Evolutionary conservation across 2,797 vertebrate genomes (phyloP).

Genomic region (Sebastes kiyomatsui): DNA sequence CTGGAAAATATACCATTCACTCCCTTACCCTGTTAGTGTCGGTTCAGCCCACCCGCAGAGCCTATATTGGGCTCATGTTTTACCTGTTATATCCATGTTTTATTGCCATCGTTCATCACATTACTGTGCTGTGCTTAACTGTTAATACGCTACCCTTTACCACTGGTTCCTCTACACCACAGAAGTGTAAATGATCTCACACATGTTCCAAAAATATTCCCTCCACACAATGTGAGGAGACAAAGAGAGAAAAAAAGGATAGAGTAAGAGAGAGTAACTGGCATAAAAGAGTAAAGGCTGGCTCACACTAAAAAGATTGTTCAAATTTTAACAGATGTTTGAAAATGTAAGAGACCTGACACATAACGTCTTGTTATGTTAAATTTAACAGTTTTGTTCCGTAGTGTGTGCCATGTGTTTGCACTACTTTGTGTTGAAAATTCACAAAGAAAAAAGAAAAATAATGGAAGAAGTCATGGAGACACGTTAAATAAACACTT

Average conservation of each 20-base stretch:
- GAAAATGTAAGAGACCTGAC: too few relatives aligned
- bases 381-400: too few relatives aligned
- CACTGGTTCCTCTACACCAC: background rate
- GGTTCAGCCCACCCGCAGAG: background rate
- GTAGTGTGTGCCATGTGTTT: too few relatives aligned
- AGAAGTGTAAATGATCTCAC: conserved; percentile 14
- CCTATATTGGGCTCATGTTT: background rate
- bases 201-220: conserved; percentile 6
- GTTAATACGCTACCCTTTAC: background rate
- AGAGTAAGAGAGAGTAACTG: background rate
- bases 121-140: background rate
- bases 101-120: background rate
- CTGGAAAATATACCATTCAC: background rate
- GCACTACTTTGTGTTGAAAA: too few relatives aligned
- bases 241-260: background rate
- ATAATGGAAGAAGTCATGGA: too few relatives aligned
- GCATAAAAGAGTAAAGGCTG: too few relatives aligned
- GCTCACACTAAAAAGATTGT: too few relatives aligned
- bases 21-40: background rate
- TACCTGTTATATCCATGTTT: background rate
- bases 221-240: conserved; percentile 1
- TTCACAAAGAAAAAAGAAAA: too few relatives aligned
- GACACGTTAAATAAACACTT: too few relatives aligned
- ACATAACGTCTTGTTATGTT: too few relatives aligned
- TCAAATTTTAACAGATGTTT: too few relatives aligned